These are phyloP conservation scores for Uloborus diversus DNA, from an alignment of 1,140 invertebrate genomes.

Conservation along the genomic window DNA sequence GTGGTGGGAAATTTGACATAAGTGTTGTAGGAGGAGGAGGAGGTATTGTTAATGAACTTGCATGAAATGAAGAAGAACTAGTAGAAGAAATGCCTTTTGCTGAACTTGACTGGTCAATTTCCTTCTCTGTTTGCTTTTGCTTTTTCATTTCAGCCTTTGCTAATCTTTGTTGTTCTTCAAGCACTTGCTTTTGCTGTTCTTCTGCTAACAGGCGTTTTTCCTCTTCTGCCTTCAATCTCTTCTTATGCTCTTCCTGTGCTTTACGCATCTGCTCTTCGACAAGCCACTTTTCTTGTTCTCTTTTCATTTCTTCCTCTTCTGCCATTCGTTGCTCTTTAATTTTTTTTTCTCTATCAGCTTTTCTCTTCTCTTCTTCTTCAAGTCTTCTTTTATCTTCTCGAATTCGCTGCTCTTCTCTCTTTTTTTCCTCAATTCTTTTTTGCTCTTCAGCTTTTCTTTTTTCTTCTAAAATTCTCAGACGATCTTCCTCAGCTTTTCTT, in stretches of 20 bases:
- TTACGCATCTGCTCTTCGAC: constrained; percentile 18
- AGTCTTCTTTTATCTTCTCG: background rate
- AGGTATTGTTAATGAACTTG: constrained; percentile 2
- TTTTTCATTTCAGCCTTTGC: background rate
- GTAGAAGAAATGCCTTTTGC: background rate
- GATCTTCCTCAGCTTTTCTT: background rate
- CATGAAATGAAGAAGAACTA: background rate
- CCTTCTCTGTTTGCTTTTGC: background rate
- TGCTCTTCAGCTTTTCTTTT: constrained; percentile 5
- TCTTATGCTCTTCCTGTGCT: constrained; percentile 31
- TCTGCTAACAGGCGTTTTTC: constrained; percentile 15
- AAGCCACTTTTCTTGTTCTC: constrained; percentile 37
- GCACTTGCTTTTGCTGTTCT: background rate
- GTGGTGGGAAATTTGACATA: constrained; percentile 18
- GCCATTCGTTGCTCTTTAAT: background rate
- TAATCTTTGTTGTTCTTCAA: constrained; percentile 16
- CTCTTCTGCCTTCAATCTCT: constrained; percentile 21
- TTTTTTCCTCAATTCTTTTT: background rate
- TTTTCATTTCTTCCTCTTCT: constrained; percentile 20
- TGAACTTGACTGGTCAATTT: background rate
- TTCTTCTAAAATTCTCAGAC: background rate
- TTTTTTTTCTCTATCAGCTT: constrained; percentile 1
- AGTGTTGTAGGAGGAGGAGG: constrained; percentile 11
- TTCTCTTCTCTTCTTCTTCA: background rate
- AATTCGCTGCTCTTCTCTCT: constrained; percentile 13